phyloP scores from a whole-genome alignment of 2,113 vertebrate genomes.

The Mungos mungo region DNA sequence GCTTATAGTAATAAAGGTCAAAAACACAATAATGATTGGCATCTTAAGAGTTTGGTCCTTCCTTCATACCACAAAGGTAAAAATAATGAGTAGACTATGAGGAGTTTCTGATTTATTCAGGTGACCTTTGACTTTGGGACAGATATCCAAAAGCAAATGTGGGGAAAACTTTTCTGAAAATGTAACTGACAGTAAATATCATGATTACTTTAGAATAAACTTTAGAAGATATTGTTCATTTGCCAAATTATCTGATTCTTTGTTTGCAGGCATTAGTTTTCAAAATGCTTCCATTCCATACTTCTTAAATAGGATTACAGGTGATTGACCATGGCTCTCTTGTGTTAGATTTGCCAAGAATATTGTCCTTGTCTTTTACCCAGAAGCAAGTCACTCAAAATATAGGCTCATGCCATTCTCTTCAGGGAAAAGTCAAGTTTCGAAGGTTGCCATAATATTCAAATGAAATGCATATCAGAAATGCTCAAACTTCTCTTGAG shows the following conservation, averaged over 20 bases:
- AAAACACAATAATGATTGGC: neutral
- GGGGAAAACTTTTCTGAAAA: neutral
- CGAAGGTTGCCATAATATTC: conserved; percentile 8
- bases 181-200: conserved; percentile 59
- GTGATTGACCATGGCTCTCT: conserved; percentile 20
- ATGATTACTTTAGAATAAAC: conserved; percentile 49
- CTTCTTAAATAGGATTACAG: conserved; percentile 41
- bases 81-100: neutral
- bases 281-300: conserved; percentile 28
- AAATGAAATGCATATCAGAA: neutral
- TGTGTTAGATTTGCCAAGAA: neutral
- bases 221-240: conserved; percentile 60
- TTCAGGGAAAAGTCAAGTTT: neutral
- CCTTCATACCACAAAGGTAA: neutral
- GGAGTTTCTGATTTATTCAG: neutral
- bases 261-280: conserved; percentile 45
- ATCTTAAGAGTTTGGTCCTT: neutral
- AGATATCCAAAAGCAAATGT: neutral
- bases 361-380: neutral
- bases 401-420: neutral
- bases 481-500: neutral
- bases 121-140: neutral
- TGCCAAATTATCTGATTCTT: conserved; percentile 54
- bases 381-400: conserved; percentile 13
- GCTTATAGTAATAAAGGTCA: neutral